Evolutionary conservation across 2,113 vertebrate genomes (phyloP).

Genomic region (Uria lomvia): DNA sequence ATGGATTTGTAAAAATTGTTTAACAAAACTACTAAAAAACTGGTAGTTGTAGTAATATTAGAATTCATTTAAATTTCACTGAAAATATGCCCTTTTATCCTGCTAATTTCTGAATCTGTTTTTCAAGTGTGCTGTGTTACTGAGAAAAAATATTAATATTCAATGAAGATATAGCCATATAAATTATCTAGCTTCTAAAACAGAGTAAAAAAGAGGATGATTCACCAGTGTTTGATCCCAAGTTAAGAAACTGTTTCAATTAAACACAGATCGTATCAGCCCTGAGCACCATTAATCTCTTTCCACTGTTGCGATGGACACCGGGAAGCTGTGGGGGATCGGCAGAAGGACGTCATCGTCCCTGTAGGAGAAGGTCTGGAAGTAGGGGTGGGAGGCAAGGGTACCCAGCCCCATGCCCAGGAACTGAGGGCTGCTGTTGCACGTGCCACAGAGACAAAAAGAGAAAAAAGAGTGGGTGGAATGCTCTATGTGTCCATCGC

Average conservation of each 20-base stretch:
- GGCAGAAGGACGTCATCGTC: background rate
- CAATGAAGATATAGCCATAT: background rate
- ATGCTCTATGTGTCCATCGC: accelerated
- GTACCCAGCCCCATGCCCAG: background rate
- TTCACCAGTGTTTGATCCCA: slow-evolving; percentile 12
- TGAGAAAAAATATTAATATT: slow-evolving; percentile 22
- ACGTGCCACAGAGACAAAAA: background rate
- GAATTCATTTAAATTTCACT: background rate
- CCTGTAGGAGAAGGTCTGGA: background rate
- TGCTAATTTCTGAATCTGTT: background rate
- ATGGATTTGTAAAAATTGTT: background rate
- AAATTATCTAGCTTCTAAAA: slow-evolving; percentile 27
- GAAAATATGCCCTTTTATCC: background rate
- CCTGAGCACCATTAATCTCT: background rate
- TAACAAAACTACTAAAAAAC: background rate
- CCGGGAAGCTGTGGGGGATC: too few species aligned
- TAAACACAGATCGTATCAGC: background rate
- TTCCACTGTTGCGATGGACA: background rate
- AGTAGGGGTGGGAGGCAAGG: background rate
- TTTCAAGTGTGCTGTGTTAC: background rate
- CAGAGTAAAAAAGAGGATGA: slow-evolving; percentile 1
- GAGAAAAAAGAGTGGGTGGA: background rate
- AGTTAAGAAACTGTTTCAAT: background rate
- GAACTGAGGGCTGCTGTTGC: background rate
- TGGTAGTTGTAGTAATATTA: background rate